Percentiles rank a stretch among this genome's conserved stretches.
phyloP scores from a whole-genome alignment of 2,888 invertebrate genomes.

The Tenthredo mesomela region DNA sequence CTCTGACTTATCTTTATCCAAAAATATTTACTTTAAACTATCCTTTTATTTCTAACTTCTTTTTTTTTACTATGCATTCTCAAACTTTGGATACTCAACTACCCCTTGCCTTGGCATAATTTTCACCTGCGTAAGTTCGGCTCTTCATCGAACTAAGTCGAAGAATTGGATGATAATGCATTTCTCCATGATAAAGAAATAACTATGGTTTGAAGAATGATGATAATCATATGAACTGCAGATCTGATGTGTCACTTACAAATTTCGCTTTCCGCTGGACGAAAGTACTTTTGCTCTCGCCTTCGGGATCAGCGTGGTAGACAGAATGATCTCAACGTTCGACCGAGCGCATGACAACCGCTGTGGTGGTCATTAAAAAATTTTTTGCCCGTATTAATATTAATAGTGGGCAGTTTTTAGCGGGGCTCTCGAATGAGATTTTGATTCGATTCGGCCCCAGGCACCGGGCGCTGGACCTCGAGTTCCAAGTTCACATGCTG shows the following conservation, averaged over 20 bases:
- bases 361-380: conserved; percentile 41
- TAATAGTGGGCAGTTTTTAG: conserved; percentile 60
- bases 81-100: background rate
- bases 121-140: background rate
- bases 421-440: conserved; percentile 57
- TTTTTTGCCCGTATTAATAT: conserved; percentile 58
- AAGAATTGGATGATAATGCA: background rate
- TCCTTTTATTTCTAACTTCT: background rate
- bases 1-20: background rate
- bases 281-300: background rate
- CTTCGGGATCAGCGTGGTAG: background rate
- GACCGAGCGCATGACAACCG: conserved; percentile 40
- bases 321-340: background rate
- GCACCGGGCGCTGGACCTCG: conserved; percentile 37
- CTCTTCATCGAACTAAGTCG: background rate
- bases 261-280: background rate
- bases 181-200: background rate
- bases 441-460: conserved; percentile 59
- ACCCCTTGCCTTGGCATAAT: background rate
- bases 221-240: background rate
- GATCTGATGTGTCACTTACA: background rate
- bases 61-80: background rate
- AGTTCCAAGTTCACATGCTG: conserved; percentile 46
- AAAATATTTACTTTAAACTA: conserved; percentile 27
- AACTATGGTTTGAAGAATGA: background rate